Base-by-base conservation (phyloP, 2,113 vertebrate species). In the Ptilorrhoa leucosticta region DNA sequence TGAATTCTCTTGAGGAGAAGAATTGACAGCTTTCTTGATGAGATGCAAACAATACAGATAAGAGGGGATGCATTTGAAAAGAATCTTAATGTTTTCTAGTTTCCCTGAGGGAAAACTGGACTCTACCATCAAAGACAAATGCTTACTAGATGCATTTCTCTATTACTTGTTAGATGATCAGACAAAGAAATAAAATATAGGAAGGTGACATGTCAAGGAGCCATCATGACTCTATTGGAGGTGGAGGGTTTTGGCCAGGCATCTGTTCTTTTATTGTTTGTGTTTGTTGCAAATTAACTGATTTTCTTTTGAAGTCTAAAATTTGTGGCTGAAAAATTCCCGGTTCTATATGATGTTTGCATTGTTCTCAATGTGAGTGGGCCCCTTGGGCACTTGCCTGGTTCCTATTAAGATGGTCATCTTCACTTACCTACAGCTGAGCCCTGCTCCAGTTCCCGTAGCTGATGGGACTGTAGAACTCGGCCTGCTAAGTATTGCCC, bases 111-210 rank as follows among this genome's bases (percentile, higher is more conserved):
- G 72, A 92, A 96, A 86, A 72, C 17, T 57, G 69, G 23, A 81
- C 71, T 48, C 48, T 93, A 33, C 31, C 42, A 39, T 94, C 61
- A 92, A 84, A 93, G 61, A 73, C 13, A 88, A 70, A 77, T 7
- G 28, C 78, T 91, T 94, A 48, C 69, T 24, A 45, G 23, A 58
- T 50, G 47, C 60, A 16, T 79, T 96, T 94, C 54, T 80, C 2
- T 88, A 28, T 97, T 90, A 90, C 58, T 82, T 88, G 72, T 70
- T 82, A 64, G 31, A 60, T 87, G 71, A 84, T 61, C 50, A 90
- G 72, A 87, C 81, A 83, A 89, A 97, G 78, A 93, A 96, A 88
- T 45, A 37, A 91, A 94, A 87, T 48, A 37, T 5, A 94, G 71
- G 86, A 95, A 88, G 26, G 18, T 69, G 89, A 95, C 77, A 96